Conservation (phyloP, 2,797 vertebrate genomes). For the Phrynocephalus forsythii region DNA sequence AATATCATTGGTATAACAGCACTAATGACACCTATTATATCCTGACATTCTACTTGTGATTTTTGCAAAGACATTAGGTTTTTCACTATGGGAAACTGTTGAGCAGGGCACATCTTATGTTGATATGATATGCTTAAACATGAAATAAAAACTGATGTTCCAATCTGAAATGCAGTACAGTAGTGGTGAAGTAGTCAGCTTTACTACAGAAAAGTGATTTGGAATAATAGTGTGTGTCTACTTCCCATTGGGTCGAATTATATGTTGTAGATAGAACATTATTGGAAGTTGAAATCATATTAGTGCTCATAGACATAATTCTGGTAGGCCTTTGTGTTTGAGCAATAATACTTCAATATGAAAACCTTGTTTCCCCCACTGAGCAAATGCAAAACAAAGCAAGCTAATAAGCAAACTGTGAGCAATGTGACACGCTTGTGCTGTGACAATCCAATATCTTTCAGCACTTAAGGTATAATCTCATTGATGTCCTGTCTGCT, state of each 20-base stretch:
- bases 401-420: too few species aligned
- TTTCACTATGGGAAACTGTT: background rate
- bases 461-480: too few species aligned
- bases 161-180: conserved; percentile 57
- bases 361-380: too few species aligned
- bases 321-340: background rate
- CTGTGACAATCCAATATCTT: too few species aligned
- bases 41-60: background rate
- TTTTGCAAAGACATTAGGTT: background rate
- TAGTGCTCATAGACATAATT: too few species aligned
- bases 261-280: too few species aligned
- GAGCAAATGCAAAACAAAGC: conserved; percentile 28
- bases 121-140: background rate
- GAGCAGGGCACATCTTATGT: background rate
- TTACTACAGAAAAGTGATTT: conserved; percentile 59
- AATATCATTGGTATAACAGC: background rate
- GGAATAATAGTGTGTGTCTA: background rate
- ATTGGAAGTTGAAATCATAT: too few species aligned
- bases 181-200: conserved; percentile 54
- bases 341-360: background rate
- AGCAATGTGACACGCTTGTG: too few species aligned
- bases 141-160: conserved; percentile 44
- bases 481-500: too few species aligned
- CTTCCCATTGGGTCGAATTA: background rate
- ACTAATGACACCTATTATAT: background rate